A percentile compares a stretch with the other conserved stretches of the same genome.
Conservation (phyloP, 1,140 invertebrate genomes). For the Drosophila arizonae region DNA sequence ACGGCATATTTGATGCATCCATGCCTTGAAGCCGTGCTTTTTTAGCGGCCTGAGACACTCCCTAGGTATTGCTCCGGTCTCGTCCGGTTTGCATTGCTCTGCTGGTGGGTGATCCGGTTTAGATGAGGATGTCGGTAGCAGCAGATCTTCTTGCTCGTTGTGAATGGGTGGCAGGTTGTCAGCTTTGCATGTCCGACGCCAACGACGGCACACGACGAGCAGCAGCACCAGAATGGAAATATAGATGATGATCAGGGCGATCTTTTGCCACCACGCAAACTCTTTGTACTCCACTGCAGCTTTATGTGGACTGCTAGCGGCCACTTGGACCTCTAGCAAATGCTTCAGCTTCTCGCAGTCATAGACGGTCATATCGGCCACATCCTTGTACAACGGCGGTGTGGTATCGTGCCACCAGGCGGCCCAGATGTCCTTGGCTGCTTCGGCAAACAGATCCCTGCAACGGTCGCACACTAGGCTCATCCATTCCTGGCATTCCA, state of each 20-base stretch:
- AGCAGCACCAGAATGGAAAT: conserved; percentile 7
- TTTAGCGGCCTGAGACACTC: too few relatives aligned
- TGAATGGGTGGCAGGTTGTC: neutral
- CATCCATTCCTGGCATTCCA: conserved; percentile 63
- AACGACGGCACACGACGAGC: neutral
- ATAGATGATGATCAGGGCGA: conserved; percentile 4
- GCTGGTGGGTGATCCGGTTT: too few relatives aligned
- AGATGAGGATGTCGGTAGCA: too few relatives aligned
- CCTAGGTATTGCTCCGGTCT: too few relatives aligned
- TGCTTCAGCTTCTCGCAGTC: conserved; percentile 57
- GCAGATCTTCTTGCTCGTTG: too few relatives aligned
- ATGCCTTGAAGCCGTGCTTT: too few relatives aligned
- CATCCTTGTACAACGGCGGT: conserved; percentile 45
- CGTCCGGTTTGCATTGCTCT: too few relatives aligned
- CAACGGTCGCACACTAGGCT: conserved; percentile 39
- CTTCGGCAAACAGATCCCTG: conserved; percentile 23
- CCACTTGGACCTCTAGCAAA: conserved; percentile 28
- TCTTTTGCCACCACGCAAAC: conserved; percentile 17
- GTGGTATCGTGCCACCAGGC: conserved; percentile 40
- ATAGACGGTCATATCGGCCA: conserved; percentile 44
- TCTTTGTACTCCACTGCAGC: neutral
- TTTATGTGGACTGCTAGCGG: neutral
- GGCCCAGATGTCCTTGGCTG: neutral
- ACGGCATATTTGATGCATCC: too few relatives aligned
- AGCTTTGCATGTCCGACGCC: neutral